Conservation (phyloP, 2,113 vertebrate species). For the Ophthalmolycus amberensis region DNA sequence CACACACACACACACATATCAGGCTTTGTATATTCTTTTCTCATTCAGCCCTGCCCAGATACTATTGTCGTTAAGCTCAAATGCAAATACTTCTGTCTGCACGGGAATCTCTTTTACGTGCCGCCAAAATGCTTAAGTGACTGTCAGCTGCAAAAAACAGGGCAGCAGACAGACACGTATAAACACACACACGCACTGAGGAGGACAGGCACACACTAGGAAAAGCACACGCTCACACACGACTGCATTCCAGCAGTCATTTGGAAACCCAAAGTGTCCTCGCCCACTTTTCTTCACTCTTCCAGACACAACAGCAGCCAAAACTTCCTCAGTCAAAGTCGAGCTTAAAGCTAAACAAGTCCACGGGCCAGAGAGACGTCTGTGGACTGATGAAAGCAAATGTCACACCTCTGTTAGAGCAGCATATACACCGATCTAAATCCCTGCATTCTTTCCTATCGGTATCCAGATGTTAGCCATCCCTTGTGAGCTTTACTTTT, state of each 20-base stretch:
- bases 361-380: constrained; percentile 43
- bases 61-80: constrained; percentile 38
- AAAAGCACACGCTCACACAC: constrained; percentile 57
- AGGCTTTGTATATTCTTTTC: constrained; percentile 1
- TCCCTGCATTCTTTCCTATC: constrained; percentile 50
- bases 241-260: constrained; percentile 73
- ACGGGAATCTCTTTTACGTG: constrained; percentile 68
- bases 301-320: constrained; percentile 80
- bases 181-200: constrained; percentile 50
- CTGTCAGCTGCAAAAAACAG: constrained; percentile 62
- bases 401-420: constrained; percentile 54
- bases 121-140: constrained; percentile 70
- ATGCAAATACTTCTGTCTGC: constrained; percentile 65
- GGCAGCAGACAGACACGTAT: constrained; percentile 61
- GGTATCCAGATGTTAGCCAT: constrained; percentile 62
- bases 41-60: constrained; percentile 48
- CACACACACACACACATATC: constrained; percentile 1
- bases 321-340: constrained; percentile 64
- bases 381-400: constrained; percentile 44
- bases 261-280: constrained; percentile 58
- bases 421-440: constrained; percentile 20
- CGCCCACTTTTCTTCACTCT: constrained; percentile 65
- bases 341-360: constrained; percentile 62
- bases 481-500: not conserved
- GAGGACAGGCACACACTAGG: not conserved